phyloP scores from a whole-genome alignment of 1,140 invertebrate species.

The Zaprionus camerounensis region DNA sequence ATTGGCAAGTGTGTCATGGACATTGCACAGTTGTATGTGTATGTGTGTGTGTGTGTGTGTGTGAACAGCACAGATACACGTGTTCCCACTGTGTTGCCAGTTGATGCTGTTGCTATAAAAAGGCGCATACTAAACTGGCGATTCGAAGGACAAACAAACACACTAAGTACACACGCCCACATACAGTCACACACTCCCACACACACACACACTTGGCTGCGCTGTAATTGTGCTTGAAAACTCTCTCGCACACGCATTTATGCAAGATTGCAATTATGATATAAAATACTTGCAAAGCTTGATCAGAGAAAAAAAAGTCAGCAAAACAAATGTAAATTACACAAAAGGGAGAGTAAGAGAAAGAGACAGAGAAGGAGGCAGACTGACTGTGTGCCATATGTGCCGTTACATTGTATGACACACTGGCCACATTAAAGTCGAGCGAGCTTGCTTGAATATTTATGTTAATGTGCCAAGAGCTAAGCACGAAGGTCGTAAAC shows the following conservation, averaged over 20 bases:
- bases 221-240: slow-evolving; percentile 63
- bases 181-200: slow-evolving; percentile 17
- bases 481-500: slow-evolving; percentile 22
- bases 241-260: slow-evolving; percentile 56
- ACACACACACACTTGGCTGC: slow-evolving; percentile 9
- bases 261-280: slow-evolving; percentile 81
- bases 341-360: background rate
- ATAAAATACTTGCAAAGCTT: slow-evolving; percentile 59
- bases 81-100: slow-evolving; percentile 54
- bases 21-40: slow-evolving; percentile 48
- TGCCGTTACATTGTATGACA: slow-evolving; percentile 14
- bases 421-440: slow-evolving; percentile 29
- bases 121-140: slow-evolving; percentile 74
- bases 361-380: background rate
- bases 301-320: slow-evolving; percentile 29
- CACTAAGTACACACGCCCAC: slow-evolving; percentile 39
- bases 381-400: background rate
- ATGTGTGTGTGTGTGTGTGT: slow-evolving; percentile 32
- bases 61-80: slow-evolving; percentile 60
- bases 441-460: slow-evolving; percentile 24
- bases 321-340: slow-evolving; percentile 4
- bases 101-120: slow-evolving; percentile 67
- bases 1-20: slow-evolving; percentile 74
- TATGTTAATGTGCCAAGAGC: slow-evolving; percentile 30
- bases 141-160: slow-evolving; percentile 80